Percentiles rank a stretch among this genome's conserved stretches.
phyloP scores from a whole-genome alignment of 2,113 vertebrate species.

The Sigmodon hispidus region DNA sequence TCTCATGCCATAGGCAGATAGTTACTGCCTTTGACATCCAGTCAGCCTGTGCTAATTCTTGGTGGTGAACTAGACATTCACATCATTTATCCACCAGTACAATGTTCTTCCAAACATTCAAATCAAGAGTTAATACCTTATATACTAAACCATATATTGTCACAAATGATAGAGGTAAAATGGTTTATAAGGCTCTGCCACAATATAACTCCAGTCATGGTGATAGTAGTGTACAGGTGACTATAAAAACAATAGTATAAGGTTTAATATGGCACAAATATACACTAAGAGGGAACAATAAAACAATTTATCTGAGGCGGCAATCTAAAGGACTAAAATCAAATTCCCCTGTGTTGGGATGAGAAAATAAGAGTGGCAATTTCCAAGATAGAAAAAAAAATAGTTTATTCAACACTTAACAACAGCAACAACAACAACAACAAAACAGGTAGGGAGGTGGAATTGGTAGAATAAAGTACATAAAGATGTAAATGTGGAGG shows the following conservation, averaged over 20 bases:
- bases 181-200: neutral
- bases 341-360: fast-evolving
- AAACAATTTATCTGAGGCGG: neutral
- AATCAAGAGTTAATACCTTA: neutral
- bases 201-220: neutral
- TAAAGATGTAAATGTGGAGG: fast-evolving
- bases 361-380: neutral
- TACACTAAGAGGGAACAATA: neutral
- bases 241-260: neutral
- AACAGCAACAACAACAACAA: too few relatives aligned
- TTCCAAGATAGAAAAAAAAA: neutral
- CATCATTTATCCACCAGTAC: too few relatives aligned
- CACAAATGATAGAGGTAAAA: neutral
- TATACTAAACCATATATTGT: neutral
- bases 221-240: neutral
- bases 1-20: neutral
- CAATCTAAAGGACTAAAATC: neutral
- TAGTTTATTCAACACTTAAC: neutral
- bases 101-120: neutral
- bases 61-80: neutral
- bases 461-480: neutral
- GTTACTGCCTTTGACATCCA: neutral
- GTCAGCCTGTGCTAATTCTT: neutral
- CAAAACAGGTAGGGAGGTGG: fast-evolving
- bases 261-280: neutral